Evolutionary conservation across 2,113 vertebrate species (phyloP).

Genomic region (Lophura nycthemera): DNA sequence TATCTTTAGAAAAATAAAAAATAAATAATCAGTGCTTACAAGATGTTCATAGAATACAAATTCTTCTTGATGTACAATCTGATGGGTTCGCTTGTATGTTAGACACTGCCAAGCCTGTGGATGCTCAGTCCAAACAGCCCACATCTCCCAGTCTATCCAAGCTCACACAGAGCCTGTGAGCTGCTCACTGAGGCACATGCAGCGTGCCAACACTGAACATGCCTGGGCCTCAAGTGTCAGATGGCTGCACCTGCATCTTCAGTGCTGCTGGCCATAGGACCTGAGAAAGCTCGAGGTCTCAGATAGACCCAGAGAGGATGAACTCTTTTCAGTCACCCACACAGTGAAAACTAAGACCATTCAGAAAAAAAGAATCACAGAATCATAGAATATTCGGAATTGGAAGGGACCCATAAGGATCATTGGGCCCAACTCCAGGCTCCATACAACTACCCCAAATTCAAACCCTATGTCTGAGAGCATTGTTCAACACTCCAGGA

Average conservation of each 20-base stretch:
- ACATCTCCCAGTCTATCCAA: not conserved
- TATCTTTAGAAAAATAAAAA: not conserved
- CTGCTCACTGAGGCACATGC: not conserved
- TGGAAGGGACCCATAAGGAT: too few relatives aligned
- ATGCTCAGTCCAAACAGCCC: not conserved
- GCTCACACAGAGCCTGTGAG: not conserved
- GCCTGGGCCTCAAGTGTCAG: not conserved
- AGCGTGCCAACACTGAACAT: fast-evolving
- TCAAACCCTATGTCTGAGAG: too few relatives aligned
- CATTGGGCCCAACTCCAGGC: too few relatives aligned
- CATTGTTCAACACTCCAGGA: too few relatives aligned
- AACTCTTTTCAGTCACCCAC: not conserved
- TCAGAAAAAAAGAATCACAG: not conserved
- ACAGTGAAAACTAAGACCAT: not conserved
- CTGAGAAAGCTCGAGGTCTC: not conserved
- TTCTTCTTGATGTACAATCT: not conserved
- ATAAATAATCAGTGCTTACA: not conserved
- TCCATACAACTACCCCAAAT: too few relatives aligned
- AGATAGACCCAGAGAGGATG: not conserved
- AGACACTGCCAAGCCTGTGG: not conserved
- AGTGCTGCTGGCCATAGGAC: not conserved
- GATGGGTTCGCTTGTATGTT: not conserved
- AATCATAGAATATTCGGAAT: not conserved
- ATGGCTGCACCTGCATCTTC: not conserved
- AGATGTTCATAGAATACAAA: not conserved